Evolutionary conservation across 1,140 invertebrate genomes (phyloP), one percentile per base, ranked within the genome.

Genomic region (Probaryconus sp.): DNA sequence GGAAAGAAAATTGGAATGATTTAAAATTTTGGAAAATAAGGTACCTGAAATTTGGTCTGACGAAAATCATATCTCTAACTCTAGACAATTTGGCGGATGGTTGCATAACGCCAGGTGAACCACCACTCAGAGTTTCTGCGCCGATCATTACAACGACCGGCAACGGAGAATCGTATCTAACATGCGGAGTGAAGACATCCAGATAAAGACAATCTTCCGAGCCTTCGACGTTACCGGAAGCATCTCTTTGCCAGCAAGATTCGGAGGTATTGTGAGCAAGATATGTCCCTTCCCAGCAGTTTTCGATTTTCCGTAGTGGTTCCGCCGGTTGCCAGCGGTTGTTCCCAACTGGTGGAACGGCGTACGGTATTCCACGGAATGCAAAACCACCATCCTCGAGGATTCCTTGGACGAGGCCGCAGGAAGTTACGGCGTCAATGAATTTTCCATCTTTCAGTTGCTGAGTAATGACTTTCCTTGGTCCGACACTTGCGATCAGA

Each of bases 321-420:
- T 92, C 89, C 0, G 95, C 94, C 2, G 91, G 89, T 28, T 91
- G 90, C 90, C 94, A 97, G 58, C 95, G 89, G 14, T 89, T 88
- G 33, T 92, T 90, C 5, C 87, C 90, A 0, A 93, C 67, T 0
- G 95, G 95, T 6, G 94, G 92, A n/a, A 92, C 77, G 2, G 95
- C 95, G 82, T 95, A 97, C 0, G 95, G 95, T 40, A 97, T 94
- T 10, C 95, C 94, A 11, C 92, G 91, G 84, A 97, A 97, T 1
- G 93, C 93, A 73, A 92, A 93, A 1, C 91, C 93, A 7, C 91
- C 92, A 58, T 95, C 92, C 79, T 95, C 92, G 16, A 92, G 84
- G 5, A 93, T 81, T 10, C 95, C 95, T 87, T 95, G 91, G 11
- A 96, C 92, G 6, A 86, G 87, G 43, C 95, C 95, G 82, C 95